A percentile compares a stretch with the other conserved stretches of the same genome.
Evolutionary conservation across 1,140 invertebrate genomes (phyloP).

Genomic region (Diorhabda carinulata): DNA sequence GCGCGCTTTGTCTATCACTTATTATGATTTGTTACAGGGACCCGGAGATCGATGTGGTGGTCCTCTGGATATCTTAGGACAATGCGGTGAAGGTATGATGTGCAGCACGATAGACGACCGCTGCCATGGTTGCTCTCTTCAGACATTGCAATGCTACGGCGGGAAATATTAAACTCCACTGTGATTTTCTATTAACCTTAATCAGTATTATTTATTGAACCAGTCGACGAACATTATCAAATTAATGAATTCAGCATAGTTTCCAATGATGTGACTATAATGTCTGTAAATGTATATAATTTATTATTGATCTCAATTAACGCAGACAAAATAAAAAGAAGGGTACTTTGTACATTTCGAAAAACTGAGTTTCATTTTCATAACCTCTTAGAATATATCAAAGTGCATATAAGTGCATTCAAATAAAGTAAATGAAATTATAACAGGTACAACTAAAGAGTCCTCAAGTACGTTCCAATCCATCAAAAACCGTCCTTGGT

Average conservation of each 20-base stretch:
- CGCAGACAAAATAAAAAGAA: constrained; percentile 1
- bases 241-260: not conserved
- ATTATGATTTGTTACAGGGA: constrained; percentile 44
- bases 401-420: too few relatives aligned
- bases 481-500: too few relatives aligned
- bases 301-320: constrained; percentile 7
- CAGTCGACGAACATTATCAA: not conserved
- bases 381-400: too few relatives aligned
- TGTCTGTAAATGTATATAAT: constrained; percentile 9
- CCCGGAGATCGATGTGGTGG: constrained; percentile 54
- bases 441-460: too few relatives aligned
- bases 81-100: constrained; percentile 53
- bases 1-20: too few relatives aligned
- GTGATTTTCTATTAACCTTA: constrained; percentile 25
- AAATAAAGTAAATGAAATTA: too few relatives aligned
- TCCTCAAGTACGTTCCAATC: too few relatives aligned
- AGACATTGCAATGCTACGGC: constrained; percentile 36
- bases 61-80: constrained; percentile 44
- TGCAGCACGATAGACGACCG: constrained; percentile 48
- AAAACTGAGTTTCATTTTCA: not conserved
- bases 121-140: constrained; percentile 50
- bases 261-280: not conserved
- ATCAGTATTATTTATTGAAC: constrained; percentile 31
- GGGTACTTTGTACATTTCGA: constrained; percentile 13
- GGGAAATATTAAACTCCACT: constrained; percentile 11